Evolutionary conservation across 2,113 vertebrate genomes (phyloP).

Genomic region (Lanius collurio): DNA sequence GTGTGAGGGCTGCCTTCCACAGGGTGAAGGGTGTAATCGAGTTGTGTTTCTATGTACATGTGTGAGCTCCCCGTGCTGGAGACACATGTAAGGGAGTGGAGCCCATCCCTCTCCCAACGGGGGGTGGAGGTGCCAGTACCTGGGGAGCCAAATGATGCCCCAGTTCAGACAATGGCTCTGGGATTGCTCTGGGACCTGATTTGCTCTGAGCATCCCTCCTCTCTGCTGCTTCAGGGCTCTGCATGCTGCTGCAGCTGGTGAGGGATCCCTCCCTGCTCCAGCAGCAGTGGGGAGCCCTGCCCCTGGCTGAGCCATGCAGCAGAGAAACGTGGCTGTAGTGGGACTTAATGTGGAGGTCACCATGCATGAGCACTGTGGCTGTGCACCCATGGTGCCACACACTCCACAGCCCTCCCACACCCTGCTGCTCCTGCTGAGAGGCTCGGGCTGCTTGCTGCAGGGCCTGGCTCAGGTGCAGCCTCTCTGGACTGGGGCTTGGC

Average conservation of each 20-base stretch:
- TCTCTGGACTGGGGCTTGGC: background rate
- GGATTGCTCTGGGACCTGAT: background rate
- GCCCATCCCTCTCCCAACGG: rapidly evolving
- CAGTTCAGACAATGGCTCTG: background rate
- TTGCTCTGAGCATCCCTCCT: background rate
- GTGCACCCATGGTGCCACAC: rapidly evolving
- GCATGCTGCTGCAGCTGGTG: background rate
- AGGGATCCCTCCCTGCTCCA: background rate
- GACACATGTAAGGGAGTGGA: rapidly evolving
- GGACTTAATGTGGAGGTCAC: rapidly evolving
- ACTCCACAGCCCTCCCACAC: background rate
- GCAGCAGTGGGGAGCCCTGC: background rate
- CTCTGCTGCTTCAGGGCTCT: background rate
- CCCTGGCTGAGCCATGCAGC: background rate
- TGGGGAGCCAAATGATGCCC: background rate
- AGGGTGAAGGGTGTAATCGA: background rate
- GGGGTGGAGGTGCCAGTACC: background rate
- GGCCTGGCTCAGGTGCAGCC: background rate
- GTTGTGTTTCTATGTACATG: rapidly evolving
- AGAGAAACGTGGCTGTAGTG: rapidly evolving
- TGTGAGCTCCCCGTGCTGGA: background rate
- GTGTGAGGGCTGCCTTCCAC: background rate
- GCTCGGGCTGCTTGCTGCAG: rapidly evolving
- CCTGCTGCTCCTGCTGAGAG: background rate
- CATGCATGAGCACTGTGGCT: no score